Evolutionary conservation across 2,113 vertebrate genomes (phyloP), one percentile per base, ranked within the genome.

Genomic region (Oxyruncus cristatus): DNA sequence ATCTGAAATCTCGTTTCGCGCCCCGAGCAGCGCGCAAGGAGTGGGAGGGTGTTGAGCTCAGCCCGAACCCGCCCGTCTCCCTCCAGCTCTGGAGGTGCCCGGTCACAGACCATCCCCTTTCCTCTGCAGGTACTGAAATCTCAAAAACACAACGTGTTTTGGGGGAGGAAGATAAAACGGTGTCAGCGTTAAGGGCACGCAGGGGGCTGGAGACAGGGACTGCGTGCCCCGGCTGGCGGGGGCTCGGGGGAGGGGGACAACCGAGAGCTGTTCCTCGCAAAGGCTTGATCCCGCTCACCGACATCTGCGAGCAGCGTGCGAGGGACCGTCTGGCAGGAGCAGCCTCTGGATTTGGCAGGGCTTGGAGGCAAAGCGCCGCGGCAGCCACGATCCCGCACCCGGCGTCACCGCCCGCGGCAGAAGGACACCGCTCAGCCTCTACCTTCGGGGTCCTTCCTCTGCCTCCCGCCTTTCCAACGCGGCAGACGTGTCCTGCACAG

Each of bases 101-200:
- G 0, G 18, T 5, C 7, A 13, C 73, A n/a, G 68, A 17, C 58
- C 30, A 14, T 6, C 58, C 9, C 42, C 47, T 42, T 21, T 3
- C 12, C 59, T 21, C 6, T 3, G 5, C 0, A 2, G 26, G 22
- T 12, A 5, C 0, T 1, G 33, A 11, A 6, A 24, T n/a, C 15
- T 55, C 3, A 3, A 59, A 35, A 65, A 3, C 1, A 2, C 6
- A 8, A 6, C 19, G 24, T 4, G 1, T 27, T 44, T 16, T 0
- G 49, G 53, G 49, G 53, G 59, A 12, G 14, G 10, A 11, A 5
- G 5, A 12, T 16, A 14, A 63, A 15, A 3, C 17, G 2, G 3
- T 12, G 17, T 6, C 11, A 3, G 2, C 1, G 2, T 3, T 24
- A 9, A 15, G 4, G 12, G 27, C n/a, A 5, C 1, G 2, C 13